A percentile compares a stretch with the other conserved stretches of the same genome.
Evolutionary conservation across 1,140 invertebrate species (phyloP).

Genomic region (Ladona fulva): DNA sequence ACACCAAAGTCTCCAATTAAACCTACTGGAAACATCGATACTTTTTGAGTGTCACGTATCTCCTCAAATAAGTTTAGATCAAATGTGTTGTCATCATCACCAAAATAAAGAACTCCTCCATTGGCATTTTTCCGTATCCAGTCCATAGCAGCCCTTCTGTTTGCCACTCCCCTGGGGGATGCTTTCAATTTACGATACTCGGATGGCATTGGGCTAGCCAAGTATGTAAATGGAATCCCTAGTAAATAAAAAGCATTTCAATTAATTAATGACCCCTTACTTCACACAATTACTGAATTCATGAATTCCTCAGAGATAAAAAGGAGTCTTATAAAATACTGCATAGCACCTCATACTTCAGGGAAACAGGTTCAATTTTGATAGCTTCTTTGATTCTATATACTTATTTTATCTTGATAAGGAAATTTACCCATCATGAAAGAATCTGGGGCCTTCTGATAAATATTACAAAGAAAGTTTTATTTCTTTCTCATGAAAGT

Average conservation of each 20-base stretch:
- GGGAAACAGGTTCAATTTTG: no score
- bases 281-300: no score
- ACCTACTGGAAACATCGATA: conserved; percentile 77
- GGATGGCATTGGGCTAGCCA: conserved; percentile 49
- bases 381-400: no score
- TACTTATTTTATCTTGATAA: no score
- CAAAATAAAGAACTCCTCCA: conserved; percentile 50
- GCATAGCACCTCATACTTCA: no score
- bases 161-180: conserved; percentile 52
- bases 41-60: conserved; percentile 62
- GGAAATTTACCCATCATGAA: no score
- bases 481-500: no score
- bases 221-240: conserved; percentile 58
- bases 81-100: conserved; percentile 61
- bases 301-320: no score
- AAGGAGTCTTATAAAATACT: no score
- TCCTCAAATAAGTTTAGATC: conserved; percentile 67
- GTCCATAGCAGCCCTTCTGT: conserved; percentile 48
- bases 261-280: no score
- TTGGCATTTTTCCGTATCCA: conserved; percentile 45
- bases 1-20: conserved; percentile 57
- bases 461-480: no score
- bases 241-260: conserved; percentile 16
- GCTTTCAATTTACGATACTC: conserved; percentile 34
- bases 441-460: no score